Evolutionary conservation across 1,140 invertebrate species (phyloP).

Genomic region (Solenopsis invicta): DNA sequence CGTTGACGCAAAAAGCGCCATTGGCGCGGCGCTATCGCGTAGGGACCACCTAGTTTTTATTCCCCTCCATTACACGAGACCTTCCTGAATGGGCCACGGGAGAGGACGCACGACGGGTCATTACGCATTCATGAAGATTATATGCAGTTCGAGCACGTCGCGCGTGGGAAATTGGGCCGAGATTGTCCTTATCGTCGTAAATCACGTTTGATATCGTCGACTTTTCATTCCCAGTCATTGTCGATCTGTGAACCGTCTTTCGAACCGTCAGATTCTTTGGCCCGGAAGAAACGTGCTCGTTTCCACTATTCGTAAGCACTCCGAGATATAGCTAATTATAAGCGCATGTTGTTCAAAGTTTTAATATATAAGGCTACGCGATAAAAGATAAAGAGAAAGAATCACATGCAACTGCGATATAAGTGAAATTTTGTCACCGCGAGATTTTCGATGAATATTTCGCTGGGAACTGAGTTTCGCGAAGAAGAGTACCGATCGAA

Average conservation of each 20-base stretch:
- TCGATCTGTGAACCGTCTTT: constrained; percentile 16
- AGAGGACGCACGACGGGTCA: constrained; percentile 69
- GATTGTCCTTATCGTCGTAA: constrained; percentile 81
- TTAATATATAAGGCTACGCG: not conserved
- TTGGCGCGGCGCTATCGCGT: constrained; percentile 30
- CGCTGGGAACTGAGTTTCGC: constrained; percentile 1
- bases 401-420: not conserved
- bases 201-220: constrained; percentile 78
- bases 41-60: constrained; percentile 66
- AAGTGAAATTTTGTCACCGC: not conserved
- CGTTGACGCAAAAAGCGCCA: constrained; percentile 38
- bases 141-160: constrained; percentile 80
- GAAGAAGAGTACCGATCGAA: constrained; percentile 23
- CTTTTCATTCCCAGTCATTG: constrained; percentile 47
- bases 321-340: not conserved
- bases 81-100: constrained; percentile 62
- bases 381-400: not conserved
- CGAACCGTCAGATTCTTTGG: not conserved
- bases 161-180: constrained; percentile 80
- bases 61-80: constrained; percentile 69
- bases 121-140: constrained; percentile 83
- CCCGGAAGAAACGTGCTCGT: not conserved
- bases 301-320: not conserved
- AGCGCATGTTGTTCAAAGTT: not conserved
- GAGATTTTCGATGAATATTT: not conserved